phyloP scores from a whole-genome alignment of 2,888 invertebrate genomes.

The Drosophila tanythrix region DNA sequence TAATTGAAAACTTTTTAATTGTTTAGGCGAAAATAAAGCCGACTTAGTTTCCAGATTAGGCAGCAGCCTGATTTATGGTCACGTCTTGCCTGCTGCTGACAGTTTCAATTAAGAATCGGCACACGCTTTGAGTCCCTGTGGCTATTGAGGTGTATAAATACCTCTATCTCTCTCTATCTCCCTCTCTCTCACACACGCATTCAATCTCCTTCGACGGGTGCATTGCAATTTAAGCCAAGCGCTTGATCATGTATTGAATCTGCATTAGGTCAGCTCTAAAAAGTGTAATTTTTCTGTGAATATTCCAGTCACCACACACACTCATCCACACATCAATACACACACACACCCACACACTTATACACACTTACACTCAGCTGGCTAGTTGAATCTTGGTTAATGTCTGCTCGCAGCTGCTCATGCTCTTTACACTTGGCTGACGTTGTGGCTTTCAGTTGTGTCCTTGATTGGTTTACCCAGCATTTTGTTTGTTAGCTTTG shows the following conservation, averaged over 20 bases:
- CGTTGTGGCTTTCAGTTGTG: slow-evolving; percentile 75
- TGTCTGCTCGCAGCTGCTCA: slow-evolving; percentile 15
- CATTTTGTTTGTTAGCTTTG: slow-evolving; percentile 72
- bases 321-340: slow-evolving; percentile 6
- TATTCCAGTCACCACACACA: slow-evolving; percentile 22
- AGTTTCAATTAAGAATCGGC: slow-evolving; percentile 71
- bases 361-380: neutral
- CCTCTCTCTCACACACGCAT: neutral
- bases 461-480: slow-evolving; percentile 77
- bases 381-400: slow-evolving; percentile 41
- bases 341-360: neutral
- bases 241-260: slow-evolving; percentile 32
- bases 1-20: slow-evolving; percentile 81
- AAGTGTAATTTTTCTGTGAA: slow-evolving; percentile 56
- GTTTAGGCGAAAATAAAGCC: slow-evolving; percentile 61
- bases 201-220: slow-evolving; percentile 5
- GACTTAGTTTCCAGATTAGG: slow-evolving; percentile 54
- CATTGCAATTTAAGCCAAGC: slow-evolving; percentile 39
- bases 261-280: slow-evolving; percentile 44
- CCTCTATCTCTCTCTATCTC: neutral
- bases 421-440: slow-evolving; percentile 61
- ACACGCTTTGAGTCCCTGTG: slow-evolving; percentile 25
- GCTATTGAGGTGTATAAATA: neutral
- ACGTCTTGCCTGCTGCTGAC: slow-evolving; percentile 65
- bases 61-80: slow-evolving; percentile 64